Evolutionary conservation across 2,113 vertebrate species (phyloP), one percentile per base, ranked within the genome.

Genomic region (Morone chrysops): DNA sequence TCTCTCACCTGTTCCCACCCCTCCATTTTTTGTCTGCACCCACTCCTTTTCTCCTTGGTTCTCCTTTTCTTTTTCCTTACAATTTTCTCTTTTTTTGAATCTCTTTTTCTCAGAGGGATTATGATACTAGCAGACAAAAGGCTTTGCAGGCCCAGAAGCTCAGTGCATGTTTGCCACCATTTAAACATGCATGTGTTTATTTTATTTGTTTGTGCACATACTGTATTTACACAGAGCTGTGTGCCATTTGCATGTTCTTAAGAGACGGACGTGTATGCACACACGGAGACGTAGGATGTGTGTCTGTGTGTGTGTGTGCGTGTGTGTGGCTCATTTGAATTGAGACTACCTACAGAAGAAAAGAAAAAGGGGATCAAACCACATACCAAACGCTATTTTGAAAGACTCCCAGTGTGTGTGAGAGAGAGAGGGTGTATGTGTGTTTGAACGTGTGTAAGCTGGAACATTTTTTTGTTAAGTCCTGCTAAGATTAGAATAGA

Each of bases 401-500:
- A 83, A 89, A 71, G 61, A 83, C 50, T 53, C 75, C 14, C 14
- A 25, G 63, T 36, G 25, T 45, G 75, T 70, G 45, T 36, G 25
- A 13, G 70, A 47, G 50, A 47, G 38, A 47, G 25, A 14, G 47
- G 12, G 57, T 47, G 54, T 81, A 54, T 75, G 47, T 81, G 61
- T 80, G 66, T 83, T 67, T 75, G 72, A 36, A 75, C 54, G 43
- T 84, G 80, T 85, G 69, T 78, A 69, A 80, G 38, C 65, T 60
- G 65, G 56, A 70, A 80, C 70, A 47, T 75, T 70, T 79, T 31
- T 84, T 57, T 48, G 89, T 85, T 73, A 80, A 89, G 81, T 81
- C 86, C 65, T 63, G 41, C 87, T 90, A 89, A 90, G 84, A 92
- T 92, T 93, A 89, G 86, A 90, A 86, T 68, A 72, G 54, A 80